Percentiles rank a stretch among this genome's conserved stretches.
These are phyloP conservation scores for Chrysina gloriosa DNA, from an alignment of 2,888 invertebrate genomes.

Conservation along the genomic window DNA sequence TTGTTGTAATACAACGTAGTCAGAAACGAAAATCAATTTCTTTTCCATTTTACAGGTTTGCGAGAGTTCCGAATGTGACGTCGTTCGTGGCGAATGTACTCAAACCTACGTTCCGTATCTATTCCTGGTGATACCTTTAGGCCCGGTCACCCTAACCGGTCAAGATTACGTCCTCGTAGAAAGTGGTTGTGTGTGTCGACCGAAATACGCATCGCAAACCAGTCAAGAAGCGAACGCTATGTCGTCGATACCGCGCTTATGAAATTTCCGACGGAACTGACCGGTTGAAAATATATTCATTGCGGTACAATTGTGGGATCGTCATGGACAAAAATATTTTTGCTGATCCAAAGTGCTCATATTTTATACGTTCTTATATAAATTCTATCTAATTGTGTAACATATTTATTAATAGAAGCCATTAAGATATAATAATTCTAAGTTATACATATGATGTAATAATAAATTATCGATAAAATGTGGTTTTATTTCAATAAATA, in stretches of 20 bases:
- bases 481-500: conserved; percentile 35
- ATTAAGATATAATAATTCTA: conserved; percentile 16
- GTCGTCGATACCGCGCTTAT: conserved; percentile 62
- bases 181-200: conserved; percentile 91
- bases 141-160: conserved; percentile 90
- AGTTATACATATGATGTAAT: conserved; percentile 36
- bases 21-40: too few species aligned
- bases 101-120: conserved; percentile 93
- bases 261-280: conserved; percentile 38
- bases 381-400: conserved; percentile 39
- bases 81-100: conserved; percentile 89
- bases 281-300: not conserved
- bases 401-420: conserved; percentile 42
- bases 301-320: conserved; percentile 23
- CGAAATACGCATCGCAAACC: conserved; percentile 63
- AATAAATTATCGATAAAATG: conserved; percentile 28
- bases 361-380: conserved; percentile 33
- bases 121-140: conserved; percentile 89
- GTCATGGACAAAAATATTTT: conserved; percentile 18
- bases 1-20: too few species aligned
- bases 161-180: conserved; percentile 96
- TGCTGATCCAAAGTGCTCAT: conserved; percentile 44
- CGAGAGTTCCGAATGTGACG: conserved; percentile 81
- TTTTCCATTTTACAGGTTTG: conserved; percentile 72
- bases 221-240: conserved; percentile 61